Percentiles rank a stretch among this genome's conserved stretches.
Conservation (phyloP, 1,140 invertebrate genomes). For the Drosophila sucinea region DNA sequence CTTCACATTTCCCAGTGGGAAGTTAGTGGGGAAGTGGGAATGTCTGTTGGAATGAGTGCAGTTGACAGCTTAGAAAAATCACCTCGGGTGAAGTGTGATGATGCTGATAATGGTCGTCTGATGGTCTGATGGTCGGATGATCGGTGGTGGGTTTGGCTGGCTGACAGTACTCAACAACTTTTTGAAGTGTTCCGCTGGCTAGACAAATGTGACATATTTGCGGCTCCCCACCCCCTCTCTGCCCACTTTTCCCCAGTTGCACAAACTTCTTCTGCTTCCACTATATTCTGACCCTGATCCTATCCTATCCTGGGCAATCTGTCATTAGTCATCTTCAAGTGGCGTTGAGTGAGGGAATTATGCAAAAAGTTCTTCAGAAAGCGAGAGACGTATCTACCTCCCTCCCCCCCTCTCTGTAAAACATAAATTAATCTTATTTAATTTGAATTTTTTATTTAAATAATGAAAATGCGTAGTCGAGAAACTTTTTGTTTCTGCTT, state of each 20-base stretch:
- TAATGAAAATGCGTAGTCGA: constrained; percentile 57
- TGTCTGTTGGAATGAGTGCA: constrained; percentile 58
- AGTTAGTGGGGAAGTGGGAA: constrained; percentile 15
- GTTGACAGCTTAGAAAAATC: constrained; percentile 79
- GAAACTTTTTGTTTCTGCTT: constrained; percentile 50
- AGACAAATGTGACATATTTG: constrained; percentile 78
- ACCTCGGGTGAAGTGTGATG: constrained; percentile 37
- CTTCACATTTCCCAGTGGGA: not conserved
- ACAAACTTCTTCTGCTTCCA: not conserved
- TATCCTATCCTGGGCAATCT: constrained; percentile 26
- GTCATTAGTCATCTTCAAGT: constrained; percentile 80
- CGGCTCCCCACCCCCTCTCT: constrained; percentile 21
- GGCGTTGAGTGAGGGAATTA: constrained; percentile 76
- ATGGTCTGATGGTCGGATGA: not conserved
- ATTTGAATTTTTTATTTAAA: constrained; percentile 78
- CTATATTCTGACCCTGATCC: constrained; percentile 6
- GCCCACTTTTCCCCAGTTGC: not conserved
- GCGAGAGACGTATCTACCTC: not conserved
- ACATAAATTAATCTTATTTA: constrained; percentile 76
- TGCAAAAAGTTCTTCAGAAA: constrained; percentile 50
- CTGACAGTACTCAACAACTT: constrained; percentile 37
- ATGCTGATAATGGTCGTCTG: not conserved
- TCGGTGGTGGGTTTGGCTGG: not conserved
- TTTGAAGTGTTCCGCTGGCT: constrained; percentile 61
- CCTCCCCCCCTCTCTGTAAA: not conserved